Evolutionary conservation across 2,113 vertebrate species (phyloP).

Genomic region (Pituophis catenifer): DNA sequence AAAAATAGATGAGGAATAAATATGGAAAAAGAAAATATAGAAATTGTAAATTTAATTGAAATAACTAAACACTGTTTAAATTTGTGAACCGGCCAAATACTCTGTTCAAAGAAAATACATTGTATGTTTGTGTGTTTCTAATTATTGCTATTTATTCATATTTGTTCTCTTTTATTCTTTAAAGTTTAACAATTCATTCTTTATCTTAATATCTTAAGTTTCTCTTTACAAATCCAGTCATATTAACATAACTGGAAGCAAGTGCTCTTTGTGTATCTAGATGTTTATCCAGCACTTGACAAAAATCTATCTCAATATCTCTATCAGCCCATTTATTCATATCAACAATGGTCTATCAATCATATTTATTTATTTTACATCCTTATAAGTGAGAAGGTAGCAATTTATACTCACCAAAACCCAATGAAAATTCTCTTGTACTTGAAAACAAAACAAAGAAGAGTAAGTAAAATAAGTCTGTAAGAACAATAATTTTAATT

Average conservation of each 20-base stretch:
- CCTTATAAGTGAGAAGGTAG: not conserved
- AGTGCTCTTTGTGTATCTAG: not conserved
- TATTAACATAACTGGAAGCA: not conserved
- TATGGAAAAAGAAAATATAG: no score
- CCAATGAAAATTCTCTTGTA: slow-evolving; percentile 4
- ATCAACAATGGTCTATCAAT: not conserved
- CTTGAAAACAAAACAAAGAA: slow-evolving; percentile 26
- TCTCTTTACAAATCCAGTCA: not conserved
- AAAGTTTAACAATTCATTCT: no score
- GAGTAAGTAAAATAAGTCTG: slow-evolving; percentile 2
- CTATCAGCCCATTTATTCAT: not conserved
- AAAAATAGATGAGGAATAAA: no score
- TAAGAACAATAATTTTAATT: not conserved
- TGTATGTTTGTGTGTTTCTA: no score
- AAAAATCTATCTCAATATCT: not conserved
- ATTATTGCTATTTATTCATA: no score
- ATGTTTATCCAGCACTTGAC: not conserved
- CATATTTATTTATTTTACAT: not conserved
- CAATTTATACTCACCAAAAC: not conserved
- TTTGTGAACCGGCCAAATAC: no score
- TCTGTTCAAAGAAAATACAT: no score
- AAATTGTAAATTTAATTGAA: no score
- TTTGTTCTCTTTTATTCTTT: no score
- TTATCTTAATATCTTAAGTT: not conserved
- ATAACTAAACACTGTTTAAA: no score